A percentile compares a stretch with the other conserved stretches of the same genome.
Conservation (phyloP, 2,797 vertebrate genomes). For the Sciurus carolinensis region DNA sequence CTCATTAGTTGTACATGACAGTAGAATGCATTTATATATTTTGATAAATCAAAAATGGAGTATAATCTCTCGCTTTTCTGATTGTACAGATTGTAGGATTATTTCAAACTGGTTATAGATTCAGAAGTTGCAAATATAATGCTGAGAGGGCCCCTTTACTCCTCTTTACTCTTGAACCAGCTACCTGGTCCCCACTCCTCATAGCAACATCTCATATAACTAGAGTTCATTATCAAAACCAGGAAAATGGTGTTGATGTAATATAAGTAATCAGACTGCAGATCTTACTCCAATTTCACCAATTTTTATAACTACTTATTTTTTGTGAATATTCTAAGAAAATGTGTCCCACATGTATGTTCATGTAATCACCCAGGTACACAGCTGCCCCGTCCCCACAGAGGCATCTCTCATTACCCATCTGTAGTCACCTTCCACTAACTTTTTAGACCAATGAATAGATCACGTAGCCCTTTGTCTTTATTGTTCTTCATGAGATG, state of each 20-base stretch:
- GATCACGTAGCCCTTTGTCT: background rate
- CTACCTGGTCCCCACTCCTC: background rate
- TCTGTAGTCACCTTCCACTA: background rate
- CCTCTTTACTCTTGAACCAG: background rate
- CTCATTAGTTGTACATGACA: no score
- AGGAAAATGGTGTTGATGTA: background rate
- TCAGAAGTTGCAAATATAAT: background rate
- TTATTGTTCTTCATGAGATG: background rate
- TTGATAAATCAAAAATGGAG: no score
- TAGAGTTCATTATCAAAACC: slow-evolving; percentile 23
- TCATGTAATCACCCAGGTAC: background rate
- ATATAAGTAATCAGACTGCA: background rate
- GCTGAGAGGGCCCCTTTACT: background rate
- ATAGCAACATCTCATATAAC: background rate
- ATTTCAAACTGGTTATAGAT: background rate
- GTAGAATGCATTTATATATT: no score
- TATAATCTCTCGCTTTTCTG: no score
- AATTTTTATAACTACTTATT: background rate
- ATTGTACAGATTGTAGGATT: no score
- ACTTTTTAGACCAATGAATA: background rate
- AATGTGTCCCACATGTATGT: background rate
- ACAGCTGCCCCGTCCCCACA: background rate
- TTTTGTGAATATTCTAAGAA: background rate
- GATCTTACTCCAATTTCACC: slow-evolving; percentile 17
- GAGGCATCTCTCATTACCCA: background rate